phyloP scores from a whole-genome alignment of 2,797 vertebrate genomes.

The Aeoliscus strigatus region DNA sequence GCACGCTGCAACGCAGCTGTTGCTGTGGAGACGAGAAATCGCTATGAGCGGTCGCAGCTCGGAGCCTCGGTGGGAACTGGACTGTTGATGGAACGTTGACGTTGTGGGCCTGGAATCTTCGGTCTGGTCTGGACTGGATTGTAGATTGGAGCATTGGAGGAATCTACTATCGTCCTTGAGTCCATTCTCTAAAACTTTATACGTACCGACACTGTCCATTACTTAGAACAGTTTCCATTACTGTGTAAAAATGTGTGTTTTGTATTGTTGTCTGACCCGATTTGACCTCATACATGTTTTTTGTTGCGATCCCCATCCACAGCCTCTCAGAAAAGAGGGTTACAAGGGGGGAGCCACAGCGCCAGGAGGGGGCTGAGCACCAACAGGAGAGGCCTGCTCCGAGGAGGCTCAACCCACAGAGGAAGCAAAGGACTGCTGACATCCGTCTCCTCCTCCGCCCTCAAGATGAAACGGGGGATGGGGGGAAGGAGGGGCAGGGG shows the following conservation, averaged over 20 bases:
- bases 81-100: too few species aligned
- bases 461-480: conserved; percentile 65
- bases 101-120: too few species aligned
- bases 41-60: too few species aligned
- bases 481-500: conserved; percentile 53
- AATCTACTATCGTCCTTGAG: too few species aligned
- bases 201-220: too few species aligned
- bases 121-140: too few species aligned
- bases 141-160: too few species aligned
- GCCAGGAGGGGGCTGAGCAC: conserved; percentile 57
- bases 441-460: conserved; percentile 28
- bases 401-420: conserved; percentile 61
- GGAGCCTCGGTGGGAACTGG: too few species aligned
- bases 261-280: background rate
- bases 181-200: too few species aligned
- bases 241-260: background rate
- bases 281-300: background rate
- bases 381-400: conserved; percentile 65
- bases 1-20: too few species aligned
- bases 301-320: background rate
- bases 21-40: too few species aligned
- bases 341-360: conserved; percentile 64
- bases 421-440: conserved; percentile 50
- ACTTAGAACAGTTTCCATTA: too few species aligned
- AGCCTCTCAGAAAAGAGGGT: conserved; percentile 56